These are phyloP conservation scores for Naso thynnoides DNA, from an alignment of 2,797 vertebrate genomes.

Conservation along the genomic window DNA sequence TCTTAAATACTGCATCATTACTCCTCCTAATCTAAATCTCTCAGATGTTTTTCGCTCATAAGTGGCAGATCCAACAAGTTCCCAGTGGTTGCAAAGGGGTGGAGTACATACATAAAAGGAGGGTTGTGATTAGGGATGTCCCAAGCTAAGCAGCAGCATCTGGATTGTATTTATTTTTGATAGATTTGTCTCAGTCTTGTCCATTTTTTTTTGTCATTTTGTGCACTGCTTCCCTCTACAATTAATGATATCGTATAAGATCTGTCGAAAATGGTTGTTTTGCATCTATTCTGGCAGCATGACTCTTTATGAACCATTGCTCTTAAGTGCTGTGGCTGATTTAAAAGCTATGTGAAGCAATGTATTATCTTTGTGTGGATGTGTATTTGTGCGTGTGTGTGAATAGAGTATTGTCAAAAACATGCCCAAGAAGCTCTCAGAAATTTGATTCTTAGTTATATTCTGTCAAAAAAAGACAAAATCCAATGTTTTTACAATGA, in stretches of 20 bases:
- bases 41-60: conserved; percentile 1
- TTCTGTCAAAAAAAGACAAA: conserved; percentile 1
- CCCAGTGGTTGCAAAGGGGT: background rate
- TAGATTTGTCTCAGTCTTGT: too few relatives aligned
- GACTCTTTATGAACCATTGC: background rate
- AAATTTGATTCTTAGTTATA: conserved; percentile 8
- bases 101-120: background rate
- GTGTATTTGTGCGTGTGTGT: background rate
- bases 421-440: conserved; percentile 6
- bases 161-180: background rate
- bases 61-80: background rate
- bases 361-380: background rate
- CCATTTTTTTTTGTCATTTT: background rate
- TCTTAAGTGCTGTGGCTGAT: background rate
- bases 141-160: background rate
- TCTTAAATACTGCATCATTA: background rate
- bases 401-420: background rate
- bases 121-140: background rate
- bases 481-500: conserved; percentile 40
- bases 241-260: background rate
- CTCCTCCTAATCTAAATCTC: background rate
- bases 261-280: background rate
- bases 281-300: too few relatives aligned
- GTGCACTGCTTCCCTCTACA: background rate
- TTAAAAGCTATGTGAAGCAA: background rate